Evolutionary conservation across 2,888 invertebrate genomes (phyloP).

Genomic region (Aphodius sticticus): DNA sequence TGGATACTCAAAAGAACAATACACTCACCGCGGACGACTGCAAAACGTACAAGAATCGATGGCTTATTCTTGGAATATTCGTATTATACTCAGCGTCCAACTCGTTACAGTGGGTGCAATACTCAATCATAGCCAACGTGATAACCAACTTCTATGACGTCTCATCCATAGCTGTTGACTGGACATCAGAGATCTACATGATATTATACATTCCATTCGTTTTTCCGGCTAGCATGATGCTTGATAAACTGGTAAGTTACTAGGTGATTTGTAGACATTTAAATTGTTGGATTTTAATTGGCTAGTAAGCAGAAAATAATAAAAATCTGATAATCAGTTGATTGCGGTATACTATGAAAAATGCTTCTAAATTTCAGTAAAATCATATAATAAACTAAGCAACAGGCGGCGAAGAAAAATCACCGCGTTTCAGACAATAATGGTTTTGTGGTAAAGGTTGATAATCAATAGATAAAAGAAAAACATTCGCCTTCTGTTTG

Average conservation of each 20-base stretch:
- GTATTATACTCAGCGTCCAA: constrained; percentile 90
- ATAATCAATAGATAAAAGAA: no score
- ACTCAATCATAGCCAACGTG: constrained; percentile 90
- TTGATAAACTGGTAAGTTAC: constrained; percentile 87
- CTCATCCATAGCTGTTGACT: constrained; percentile 80
- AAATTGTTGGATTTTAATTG: no score
- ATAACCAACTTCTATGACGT: constrained; percentile 82
- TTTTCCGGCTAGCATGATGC: constrained; percentile 95
- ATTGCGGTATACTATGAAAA: no score
- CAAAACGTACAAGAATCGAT: constrained; percentile 78
- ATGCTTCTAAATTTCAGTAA: no score
- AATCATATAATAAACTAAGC: no score
- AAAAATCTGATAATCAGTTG: no score
- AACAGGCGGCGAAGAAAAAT: no score
- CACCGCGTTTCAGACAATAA: no score
- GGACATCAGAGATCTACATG: constrained; percentile 99
- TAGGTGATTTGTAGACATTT: no score
- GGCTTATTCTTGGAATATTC: constrained; percentile 87
- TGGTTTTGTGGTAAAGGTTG: no score
- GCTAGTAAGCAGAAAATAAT: no score
- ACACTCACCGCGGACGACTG: constrained; percentile 61
- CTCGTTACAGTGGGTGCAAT: constrained; percentile 97
- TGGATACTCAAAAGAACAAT: neutral
- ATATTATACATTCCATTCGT: constrained; percentile 95
- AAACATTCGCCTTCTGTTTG: no score